Percentiles rank a stretch among this genome's conserved stretches.
Conservation (phyloP, 2,113 vertebrate genomes). For the Amphiprion percula region DNA sequence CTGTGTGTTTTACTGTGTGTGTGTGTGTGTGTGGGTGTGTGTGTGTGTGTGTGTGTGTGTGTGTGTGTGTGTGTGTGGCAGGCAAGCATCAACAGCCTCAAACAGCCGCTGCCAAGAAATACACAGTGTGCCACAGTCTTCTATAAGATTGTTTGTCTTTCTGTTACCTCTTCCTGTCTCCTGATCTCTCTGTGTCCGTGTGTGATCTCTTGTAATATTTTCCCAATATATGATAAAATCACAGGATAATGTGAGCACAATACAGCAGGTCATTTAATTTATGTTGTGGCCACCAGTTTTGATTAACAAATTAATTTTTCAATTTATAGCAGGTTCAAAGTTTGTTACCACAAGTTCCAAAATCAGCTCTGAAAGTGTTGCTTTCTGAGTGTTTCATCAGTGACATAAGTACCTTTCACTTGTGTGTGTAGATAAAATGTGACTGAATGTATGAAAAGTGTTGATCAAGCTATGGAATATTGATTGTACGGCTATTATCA, state of each 20-base stretch:
- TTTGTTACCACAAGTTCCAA: too few species aligned
- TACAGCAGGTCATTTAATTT: too few species aligned
- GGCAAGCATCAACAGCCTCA: conserved; percentile 57
- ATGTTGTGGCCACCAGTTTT: too few species aligned
- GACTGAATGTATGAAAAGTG: too few species aligned
- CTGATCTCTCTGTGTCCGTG: conserved; percentile 12
- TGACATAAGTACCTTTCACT: too few species aligned
- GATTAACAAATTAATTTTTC: too few species aligned
- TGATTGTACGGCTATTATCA: too few species aligned
- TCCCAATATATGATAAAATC: background rate
- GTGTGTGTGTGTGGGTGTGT: conserved; percentile 40
- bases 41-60: conserved; percentile 38
- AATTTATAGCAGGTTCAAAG: too few species aligned
- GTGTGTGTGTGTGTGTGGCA: conserved; percentile 30
- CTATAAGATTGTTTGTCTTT: conserved; percentile 17
- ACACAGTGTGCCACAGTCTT: conserved; percentile 42
- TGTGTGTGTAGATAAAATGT: too few species aligned
- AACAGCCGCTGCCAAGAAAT: conserved; percentile 59
- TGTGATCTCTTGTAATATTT: background rate
- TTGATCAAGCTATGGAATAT: too few species aligned
- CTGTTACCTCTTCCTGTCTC: conserved; percentile 7
- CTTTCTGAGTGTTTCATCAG: too few species aligned
- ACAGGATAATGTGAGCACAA: background rate
- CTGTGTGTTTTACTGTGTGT: conserved; percentile 41
- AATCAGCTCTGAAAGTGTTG: too few species aligned